Base-by-base conservation (phyloP, 2,797 vertebrate genomes). In the Tachyglossus aculeatus region DNA sequence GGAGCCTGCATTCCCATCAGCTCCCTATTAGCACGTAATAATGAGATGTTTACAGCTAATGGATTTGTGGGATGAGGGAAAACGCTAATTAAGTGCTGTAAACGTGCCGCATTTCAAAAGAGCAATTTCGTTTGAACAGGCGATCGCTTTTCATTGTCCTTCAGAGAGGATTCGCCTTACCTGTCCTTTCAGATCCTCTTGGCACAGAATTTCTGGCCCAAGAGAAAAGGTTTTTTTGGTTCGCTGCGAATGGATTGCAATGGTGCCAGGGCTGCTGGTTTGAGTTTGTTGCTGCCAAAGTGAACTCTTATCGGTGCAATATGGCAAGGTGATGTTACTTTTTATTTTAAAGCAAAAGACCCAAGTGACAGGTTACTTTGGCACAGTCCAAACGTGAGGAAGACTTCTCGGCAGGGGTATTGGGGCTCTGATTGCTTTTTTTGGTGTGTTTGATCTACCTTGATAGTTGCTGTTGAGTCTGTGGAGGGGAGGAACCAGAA, bases 11-110 rank as follows among this genome's bases (percentile, higher is more conserved):
- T n/a, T n/a, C 21, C 37, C 67, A 85, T 67, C 79, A 76, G 86
- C 80, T 78, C 83, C 73, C 87, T 88, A 66, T 88, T 88, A 84
- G 76, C 77, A 78, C 88, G 60, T 83, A 77, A 75, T 80, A 79
- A 88, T 36, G 54, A 66, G 43, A 65, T 81, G 88, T 92, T 93
- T 92, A 92, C 89, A 92, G 80, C 85, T 88, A 88, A 88, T 90
- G 86, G 89, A 90, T 87, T 86, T 16, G 33, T 76, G 25, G 27
- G 74, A 90, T 69, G 78, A 77, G 83, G 73, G 57, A 24, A 76
- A 85, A 77, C 39, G 68, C 78, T 74, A 74, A 82, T 65, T 78
- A 67, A 36, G 68, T 67, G 72, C 77, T 85, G 81, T 85, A 80
- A 74, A 74, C 88, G 75, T 81, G 85, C 84, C 61, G 63, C 14